These are phyloP conservation scores for Pungitius pungitius DNA, from an alignment of 2,113 vertebrate genomes.

Conservation along the genomic window DNA sequence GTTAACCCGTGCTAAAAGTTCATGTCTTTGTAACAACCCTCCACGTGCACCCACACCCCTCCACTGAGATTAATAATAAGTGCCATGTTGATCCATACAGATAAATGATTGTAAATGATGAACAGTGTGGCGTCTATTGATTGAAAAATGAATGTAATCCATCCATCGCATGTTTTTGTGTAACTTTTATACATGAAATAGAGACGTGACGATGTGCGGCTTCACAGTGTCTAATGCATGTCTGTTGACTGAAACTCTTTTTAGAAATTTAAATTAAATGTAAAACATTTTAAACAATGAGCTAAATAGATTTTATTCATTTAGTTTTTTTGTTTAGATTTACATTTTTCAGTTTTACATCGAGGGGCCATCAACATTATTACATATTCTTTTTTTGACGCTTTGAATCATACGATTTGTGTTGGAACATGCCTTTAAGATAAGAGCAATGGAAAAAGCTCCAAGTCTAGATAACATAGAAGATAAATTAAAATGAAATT, in stretches of 20 bases:
- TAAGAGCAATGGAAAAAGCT: background rate
- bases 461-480: background rate
- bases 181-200: background rate
- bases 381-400: background rate
- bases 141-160: background rate
- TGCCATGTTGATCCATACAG: background rate
- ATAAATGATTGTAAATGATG: background rate
- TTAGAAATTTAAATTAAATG: background rate
- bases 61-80: no score
- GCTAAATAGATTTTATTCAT: background rate
- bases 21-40: constrained; percentile 1
- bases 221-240: background rate
- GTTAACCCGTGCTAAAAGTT: constrained; percentile 29
- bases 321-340: background rate
- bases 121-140: background rate
- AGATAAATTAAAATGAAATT: background rate
- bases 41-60: background rate
- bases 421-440: background rate
- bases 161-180: background rate
- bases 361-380: background rate
- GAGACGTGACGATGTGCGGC: background rate
- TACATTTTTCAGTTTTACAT: no score
- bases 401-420: no score
- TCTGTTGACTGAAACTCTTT: background rate
- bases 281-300: background rate